A percentile compares a stretch with the other conserved stretches of the same genome.
These are phyloP conservation scores for Pitta sordida DNA, from an alignment of 2,113 vertebrate genomes.

Conservation along the genomic window DNA sequence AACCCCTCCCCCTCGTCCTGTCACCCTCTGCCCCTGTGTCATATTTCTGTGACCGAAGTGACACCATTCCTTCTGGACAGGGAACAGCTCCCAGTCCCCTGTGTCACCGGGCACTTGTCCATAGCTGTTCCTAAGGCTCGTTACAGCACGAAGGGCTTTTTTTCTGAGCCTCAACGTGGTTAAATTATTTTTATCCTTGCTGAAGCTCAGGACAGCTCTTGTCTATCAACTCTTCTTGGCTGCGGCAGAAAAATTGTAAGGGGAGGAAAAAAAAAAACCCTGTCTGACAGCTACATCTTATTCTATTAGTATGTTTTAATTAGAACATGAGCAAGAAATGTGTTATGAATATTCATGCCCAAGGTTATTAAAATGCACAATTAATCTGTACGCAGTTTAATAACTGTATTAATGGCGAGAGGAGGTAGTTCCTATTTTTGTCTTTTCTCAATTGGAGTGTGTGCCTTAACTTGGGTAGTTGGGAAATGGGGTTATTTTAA, in stretches of 20 bases:
- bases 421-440: constrained; percentile 24
- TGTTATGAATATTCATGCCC: constrained; percentile 74
- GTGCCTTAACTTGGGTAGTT: neutral
- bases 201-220: neutral
- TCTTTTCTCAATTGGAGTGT: neutral
- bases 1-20: neutral
- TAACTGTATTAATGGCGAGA: constrained; percentile 62
- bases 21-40: neutral
- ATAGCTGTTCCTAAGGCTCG: rapidly evolving
- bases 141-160: neutral
- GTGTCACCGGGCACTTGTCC: neutral
- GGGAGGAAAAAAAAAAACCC: neutral
- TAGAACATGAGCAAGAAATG: constrained; percentile 48
- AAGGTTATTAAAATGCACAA: constrained; percentile 72
- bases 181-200: neutral
- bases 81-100: neutral
- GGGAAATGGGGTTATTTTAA: neutral
- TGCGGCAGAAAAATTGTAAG: neutral
- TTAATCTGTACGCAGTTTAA: constrained; percentile 64
- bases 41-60: neutral
- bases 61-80: neutral
- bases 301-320: constrained; percentile 73
- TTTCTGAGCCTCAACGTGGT: neutral
- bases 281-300: constrained; percentile 46
- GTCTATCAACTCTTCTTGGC: neutral